Percentiles rank a stretch among this genome's conserved stretches.
phyloP scores from a whole-genome alignment of 2,888 invertebrate genomes.

The Lacanobia oleracea region DNA sequence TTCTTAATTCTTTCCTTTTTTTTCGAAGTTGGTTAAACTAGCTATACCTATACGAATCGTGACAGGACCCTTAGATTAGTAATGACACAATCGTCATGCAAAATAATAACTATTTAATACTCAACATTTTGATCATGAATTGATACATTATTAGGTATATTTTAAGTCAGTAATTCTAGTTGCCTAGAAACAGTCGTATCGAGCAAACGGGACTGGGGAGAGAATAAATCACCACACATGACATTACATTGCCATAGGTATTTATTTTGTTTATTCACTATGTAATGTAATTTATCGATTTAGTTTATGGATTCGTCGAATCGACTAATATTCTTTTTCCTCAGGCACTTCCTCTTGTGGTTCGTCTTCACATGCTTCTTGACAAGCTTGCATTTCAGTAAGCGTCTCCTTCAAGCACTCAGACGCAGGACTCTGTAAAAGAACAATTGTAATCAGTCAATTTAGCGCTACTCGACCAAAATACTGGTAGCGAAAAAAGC shows the following conservation, averaged over 20 bases:
- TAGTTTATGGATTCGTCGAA: neutral
- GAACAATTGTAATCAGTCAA: neutral
- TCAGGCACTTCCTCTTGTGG: slow-evolving; percentile 49
- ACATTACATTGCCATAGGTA: neutral
- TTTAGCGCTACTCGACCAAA: neutral
- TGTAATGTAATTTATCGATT: neutral
- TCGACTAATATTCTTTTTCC: slow-evolving; percentile 34
- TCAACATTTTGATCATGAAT: no score
- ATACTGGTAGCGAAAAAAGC: neutral
- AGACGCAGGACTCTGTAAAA: slow-evolving; percentile 67
- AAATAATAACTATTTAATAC: no score
- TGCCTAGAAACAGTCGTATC: neutral
- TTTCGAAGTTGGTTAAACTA: no score
- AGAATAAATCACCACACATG: neutral
- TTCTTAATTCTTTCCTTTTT: no score
- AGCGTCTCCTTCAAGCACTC: slow-evolving; percentile 70
- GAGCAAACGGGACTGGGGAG: neutral
- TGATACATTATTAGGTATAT: no score
- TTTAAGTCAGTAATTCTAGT: neutral
- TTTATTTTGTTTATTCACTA: neutral
- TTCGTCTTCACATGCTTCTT: slow-evolving; percentile 73
- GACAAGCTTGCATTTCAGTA: slow-evolving; percentile 71
- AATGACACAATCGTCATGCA: no score
- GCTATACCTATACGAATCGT: no score
- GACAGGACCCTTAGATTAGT: no score